phyloP scores from a whole-genome alignment of 1,140 invertebrate species.

The Adelges cooleyi region DNA sequence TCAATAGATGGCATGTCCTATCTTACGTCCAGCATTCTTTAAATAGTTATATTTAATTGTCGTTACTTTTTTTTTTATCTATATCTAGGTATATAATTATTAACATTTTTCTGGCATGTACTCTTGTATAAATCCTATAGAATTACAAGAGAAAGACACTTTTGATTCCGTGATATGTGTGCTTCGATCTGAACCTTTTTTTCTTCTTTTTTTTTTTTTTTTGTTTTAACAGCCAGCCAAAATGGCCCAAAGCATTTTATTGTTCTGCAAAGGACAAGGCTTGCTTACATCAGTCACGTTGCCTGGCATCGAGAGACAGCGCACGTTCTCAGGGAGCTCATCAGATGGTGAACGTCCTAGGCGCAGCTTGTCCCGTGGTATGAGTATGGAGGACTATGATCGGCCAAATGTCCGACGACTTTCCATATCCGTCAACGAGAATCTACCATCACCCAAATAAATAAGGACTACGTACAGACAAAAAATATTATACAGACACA shows the following conservation, averaged over 20 bases:
- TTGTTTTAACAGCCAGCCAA: conserved; percentile 57
- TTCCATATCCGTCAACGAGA: conserved; percentile 45
- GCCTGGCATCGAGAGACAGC: conserved; percentile 53
- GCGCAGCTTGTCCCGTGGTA: conserved; percentile 49
- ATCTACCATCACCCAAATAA: conserved; percentile 20
- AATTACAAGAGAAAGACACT: too few species aligned
- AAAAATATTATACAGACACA: not conserved
- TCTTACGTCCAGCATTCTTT: too few species aligned
- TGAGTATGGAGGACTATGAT: conserved; percentile 75
- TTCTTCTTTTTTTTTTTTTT: not conserved
- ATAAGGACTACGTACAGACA: too few species aligned
- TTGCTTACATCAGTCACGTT: conserved; percentile 58
- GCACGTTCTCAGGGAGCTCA: conserved; percentile 46
- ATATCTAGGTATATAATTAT: too few species aligned
- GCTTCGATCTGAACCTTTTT: not conserved
- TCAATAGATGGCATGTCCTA: too few species aligned
- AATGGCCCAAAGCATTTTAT: conserved; percentile 63
- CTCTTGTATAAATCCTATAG: too few species aligned
- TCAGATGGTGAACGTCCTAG: conserved; percentile 39
- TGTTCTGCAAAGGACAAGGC: conserved; percentile 72
- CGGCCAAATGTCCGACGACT: conserved; percentile 62
- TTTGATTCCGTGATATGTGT: too few species aligned
- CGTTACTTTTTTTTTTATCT: too few species aligned
- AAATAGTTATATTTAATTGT: too few species aligned
- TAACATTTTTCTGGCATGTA: too few species aligned